Evolutionary conservation across 2,888 invertebrate genomes (phyloP).

Genomic region (Petrophora chlorosata): DNA sequence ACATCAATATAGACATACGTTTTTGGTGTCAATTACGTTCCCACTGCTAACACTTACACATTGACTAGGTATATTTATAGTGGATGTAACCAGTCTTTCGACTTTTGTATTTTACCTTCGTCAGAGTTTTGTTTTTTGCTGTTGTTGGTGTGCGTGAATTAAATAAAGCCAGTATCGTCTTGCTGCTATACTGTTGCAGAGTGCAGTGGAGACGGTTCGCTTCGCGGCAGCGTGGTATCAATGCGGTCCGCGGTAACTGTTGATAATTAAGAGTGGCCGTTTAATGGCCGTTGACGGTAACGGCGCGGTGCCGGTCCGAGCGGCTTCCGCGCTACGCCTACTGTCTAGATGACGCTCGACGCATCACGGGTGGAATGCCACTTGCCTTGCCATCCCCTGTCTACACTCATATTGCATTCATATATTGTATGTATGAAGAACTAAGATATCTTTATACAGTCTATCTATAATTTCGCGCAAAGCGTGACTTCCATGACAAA

Average conservation of each 20-base stretch:
- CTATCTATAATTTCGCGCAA: constrained; percentile 5
- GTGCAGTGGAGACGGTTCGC: constrained; percentile 40
- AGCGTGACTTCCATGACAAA: constrained; percentile 8
- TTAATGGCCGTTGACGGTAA: constrained; percentile 71
- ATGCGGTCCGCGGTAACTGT: constrained; percentile 71
- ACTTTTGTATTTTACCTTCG: too few species aligned
- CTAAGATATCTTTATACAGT: constrained; percentile 7
- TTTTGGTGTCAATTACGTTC: too few species aligned
- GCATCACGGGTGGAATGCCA: constrained; percentile 34
- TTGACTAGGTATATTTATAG: too few species aligned
- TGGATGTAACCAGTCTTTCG: too few species aligned
- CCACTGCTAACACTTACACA: too few species aligned
- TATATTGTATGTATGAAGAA: constrained; percentile 5
- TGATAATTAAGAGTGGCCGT: constrained; percentile 78
- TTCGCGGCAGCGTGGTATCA: constrained; percentile 53
- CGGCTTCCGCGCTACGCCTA: constrained; percentile 69
- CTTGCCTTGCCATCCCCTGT: too few species aligned
- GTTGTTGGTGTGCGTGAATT: too few species aligned
- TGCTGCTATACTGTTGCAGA: constrained; percentile 3
- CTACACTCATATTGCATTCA: constrained; percentile 25
- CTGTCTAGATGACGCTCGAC: constrained; percentile 46
- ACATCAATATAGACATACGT: too few species aligned
- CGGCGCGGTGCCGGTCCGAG: constrained; percentile 62
- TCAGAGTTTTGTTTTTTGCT: too few species aligned
- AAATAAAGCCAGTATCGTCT: too few species aligned